These are phyloP conservation scores for Spisula solida DNA, from an alignment of 2,888 invertebrate species.

Conservation along the genomic window DNA sequence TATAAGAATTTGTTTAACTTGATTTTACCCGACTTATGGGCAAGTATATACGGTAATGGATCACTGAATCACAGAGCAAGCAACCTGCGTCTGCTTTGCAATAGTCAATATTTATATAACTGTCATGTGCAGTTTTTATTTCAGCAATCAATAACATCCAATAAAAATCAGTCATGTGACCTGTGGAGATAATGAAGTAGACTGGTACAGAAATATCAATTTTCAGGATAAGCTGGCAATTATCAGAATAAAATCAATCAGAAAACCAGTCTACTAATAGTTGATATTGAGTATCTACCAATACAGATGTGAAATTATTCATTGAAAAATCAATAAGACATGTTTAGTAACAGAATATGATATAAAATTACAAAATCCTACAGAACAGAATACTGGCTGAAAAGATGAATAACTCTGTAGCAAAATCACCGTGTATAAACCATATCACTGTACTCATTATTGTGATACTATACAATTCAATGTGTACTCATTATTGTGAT, in stretches of 20 bases:
- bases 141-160: conserved; percentile 30
- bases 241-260: conserved; percentile 13
- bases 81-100: background rate
- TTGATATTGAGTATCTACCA: conserved; percentile 24
- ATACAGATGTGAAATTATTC: background rate
- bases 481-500: too few relatives aligned
- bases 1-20: too few relatives aligned
- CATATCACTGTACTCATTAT: too few relatives aligned
- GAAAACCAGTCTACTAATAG: background rate
- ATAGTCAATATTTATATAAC: conserved; percentile 28
- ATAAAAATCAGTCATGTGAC: conserved; percentile 32
- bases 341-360: background rate
- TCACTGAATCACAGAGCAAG: background rate
- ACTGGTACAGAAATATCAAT: conserved; percentile 26
- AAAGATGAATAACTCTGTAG: too few relatives aligned
- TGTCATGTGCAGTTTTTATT: background rate
- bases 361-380: background rate
- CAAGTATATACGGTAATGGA: too few relatives aligned
- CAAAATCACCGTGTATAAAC: too few relatives aligned
- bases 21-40: too few relatives aligned
- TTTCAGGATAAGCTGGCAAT: conserved; percentile 40
- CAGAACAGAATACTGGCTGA: background rate
- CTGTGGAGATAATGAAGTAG: background rate
- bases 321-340: background rate
- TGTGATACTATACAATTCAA: too few relatives aligned